phyloP scores from a whole-genome alignment of 2,797 vertebrate genomes.

The Distichodus sexfasciatus region DNA sequence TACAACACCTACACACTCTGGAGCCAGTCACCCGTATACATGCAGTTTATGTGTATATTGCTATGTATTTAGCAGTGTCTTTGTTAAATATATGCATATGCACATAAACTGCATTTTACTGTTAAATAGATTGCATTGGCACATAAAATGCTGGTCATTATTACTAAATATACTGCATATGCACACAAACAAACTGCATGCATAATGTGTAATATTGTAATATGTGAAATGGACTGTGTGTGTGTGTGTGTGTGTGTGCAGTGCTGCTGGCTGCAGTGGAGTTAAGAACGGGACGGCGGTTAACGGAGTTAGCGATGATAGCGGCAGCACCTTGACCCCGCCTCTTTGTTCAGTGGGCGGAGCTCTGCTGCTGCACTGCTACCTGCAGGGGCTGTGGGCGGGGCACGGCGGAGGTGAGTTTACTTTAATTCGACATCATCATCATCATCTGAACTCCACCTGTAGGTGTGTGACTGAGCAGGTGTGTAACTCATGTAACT shows the following conservation, averaged over 20 bases:
- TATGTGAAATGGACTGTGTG: neutral
- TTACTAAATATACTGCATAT: no score
- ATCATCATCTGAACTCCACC: neutral
- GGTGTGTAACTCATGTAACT: neutral
- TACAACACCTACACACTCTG: neutral
- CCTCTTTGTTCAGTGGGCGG: conserved; percentile 57
- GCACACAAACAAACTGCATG: no score
- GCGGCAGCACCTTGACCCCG: neutral
- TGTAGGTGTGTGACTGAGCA: neutral
- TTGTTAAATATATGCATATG: no score
- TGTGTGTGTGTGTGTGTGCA: conserved; percentile 23
- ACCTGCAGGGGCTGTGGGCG: conserved; percentile 73
- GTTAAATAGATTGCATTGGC: no score
- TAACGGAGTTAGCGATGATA: neutral
- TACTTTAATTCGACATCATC: neutral
- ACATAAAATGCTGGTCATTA: no score
- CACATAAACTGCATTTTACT: no score
- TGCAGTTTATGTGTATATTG: no score
- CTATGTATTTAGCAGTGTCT: no score
- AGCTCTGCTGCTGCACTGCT: conserved; percentile 73
- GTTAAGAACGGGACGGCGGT: conserved; percentile 14
- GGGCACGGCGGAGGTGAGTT: conserved; percentile 69
- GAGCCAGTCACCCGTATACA: no score
- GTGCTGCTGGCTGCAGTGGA: conserved; percentile 10
- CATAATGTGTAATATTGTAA: neutral